Base-by-base conservation (phyloP, 2,113 vertebrate species). In the Cepphus grylle region DNA sequence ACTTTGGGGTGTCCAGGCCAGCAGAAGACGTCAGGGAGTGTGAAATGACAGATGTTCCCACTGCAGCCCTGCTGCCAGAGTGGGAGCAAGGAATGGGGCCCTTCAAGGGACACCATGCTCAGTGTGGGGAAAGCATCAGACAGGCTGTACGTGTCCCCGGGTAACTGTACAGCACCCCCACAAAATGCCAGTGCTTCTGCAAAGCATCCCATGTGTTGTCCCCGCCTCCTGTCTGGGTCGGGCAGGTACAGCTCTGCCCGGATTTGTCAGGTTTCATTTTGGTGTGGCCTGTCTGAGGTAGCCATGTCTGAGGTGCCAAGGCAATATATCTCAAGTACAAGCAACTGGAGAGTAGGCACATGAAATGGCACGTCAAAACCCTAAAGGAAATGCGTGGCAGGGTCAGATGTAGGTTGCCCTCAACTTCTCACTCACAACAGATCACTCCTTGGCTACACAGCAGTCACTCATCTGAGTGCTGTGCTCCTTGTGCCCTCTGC, bases 121-220 rank as follows among this genome's bases (percentile, higher is more conserved):
- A 0, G 15, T 65, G 34, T 4, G 19, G 23, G 7, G 14, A 78
- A 84, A 56, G 34, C 18, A 45, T 29, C 42, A 49, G 29, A 29
- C 0, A 1, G 23, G 27, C 7, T 36, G 25, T n/a, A n/a, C 3
- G 8, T 43, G 36, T 12, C 10, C 32, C 58, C 34, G 6, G 8
- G 1, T 42, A 59, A 18, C 22, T 69, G 23, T n/a, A 30, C 38
- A 73, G 40, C 29, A 42, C n/a, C 10, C 36, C 30, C 22, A 15
- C 0, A 4, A 70, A 36, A 9, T 13, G 36, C 13, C 45, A 58
- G 15, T 15, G 11, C 47, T 93, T 74, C 73, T 78, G 45, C 55
- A 87, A 56, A 70, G 20, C n/a, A 40, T 8, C 50, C 26, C 17
- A 2, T 4, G 7, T 11, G 7, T 47, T 63, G 10, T 23, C 15